Conservation (phyloP, 64 coral and sea anemone species). For the Exaiptasia diaphana region DNA sequence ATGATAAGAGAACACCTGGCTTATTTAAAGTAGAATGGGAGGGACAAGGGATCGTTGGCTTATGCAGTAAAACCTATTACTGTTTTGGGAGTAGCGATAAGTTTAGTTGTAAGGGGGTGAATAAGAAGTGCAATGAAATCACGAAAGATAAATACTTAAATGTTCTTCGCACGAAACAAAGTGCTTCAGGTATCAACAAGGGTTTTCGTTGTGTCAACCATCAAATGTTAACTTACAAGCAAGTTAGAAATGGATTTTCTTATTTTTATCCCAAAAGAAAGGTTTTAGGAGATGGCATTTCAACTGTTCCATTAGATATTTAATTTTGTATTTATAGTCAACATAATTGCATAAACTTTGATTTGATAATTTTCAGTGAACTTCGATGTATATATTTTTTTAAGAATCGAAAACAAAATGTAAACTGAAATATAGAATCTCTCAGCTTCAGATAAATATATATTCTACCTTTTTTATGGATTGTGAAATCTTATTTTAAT, state of each 20-base stretch:
- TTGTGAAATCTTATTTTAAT: too few species aligned
- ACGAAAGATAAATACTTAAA: conserved; percentile 19
- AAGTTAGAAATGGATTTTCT: neutral
- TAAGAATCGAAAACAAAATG: too few species aligned
- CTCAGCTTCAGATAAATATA: too few species aligned
- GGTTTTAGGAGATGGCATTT: conserved; percentile 11
- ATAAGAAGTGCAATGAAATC: neutral
- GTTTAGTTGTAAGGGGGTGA: conserved; percentile 5
- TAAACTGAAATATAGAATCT: too few species aligned
- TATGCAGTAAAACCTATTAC: conserved; percentile 2
- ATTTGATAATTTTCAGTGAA: too few species aligned
- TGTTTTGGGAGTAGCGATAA: neutral
- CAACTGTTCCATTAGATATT: conserved; percentile 4
- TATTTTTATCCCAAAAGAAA: conserved; percentile 22
- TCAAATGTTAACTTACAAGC: conserved; percentile 7
- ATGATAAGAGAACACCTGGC: conserved; percentile 16
- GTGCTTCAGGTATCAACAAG: neutral
- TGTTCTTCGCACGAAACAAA: neutral
- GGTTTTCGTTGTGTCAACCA: conserved; percentile 8
- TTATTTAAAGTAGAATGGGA: conserved; percentile 22
- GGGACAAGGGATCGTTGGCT: neutral
- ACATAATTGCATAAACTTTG: neutral
- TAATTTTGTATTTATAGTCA: conserved; percentile 14
- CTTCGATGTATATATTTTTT: too few species aligned
- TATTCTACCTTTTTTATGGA: too few species aligned